A percentile compares a stretch with the other conserved stretches of the same genome.
Evolutionary conservation across 2,888 invertebrate genomes (phyloP).

Genomic region (Syritta pipiens): DNA sequence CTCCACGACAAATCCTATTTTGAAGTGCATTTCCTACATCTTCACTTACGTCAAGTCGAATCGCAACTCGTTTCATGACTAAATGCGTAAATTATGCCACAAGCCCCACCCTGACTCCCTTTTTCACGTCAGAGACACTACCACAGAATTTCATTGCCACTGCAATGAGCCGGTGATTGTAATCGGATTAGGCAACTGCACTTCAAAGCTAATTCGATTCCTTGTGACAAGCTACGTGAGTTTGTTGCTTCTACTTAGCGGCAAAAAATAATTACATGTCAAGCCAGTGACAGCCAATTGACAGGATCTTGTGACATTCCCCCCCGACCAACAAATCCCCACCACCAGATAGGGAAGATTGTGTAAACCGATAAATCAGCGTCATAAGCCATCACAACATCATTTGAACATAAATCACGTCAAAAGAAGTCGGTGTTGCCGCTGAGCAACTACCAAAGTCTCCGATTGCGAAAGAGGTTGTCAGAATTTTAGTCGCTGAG

Average conservation of each 20-base stretch:
- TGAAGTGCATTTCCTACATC: too few relatives aligned
- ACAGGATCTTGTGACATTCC: conserved; percentile 50
- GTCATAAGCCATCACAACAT: conserved; percentile 62
- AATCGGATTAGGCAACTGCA: conserved; percentile 66
- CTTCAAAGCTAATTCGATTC: conserved; percentile 59
- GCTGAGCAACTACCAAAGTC: too few relatives aligned
- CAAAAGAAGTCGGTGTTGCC: conserved; percentile 16
- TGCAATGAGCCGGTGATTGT: conserved; percentile 47
- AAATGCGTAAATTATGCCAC: conserved; percentile 5
- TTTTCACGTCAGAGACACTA: background rate
- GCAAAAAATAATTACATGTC: conserved; percentile 64
- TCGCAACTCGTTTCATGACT: too few relatives aligned
- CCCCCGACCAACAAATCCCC: background rate
- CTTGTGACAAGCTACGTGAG: conserved; percentile 62
- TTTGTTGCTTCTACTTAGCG: conserved; percentile 53
- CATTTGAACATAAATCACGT: conserved; percentile 59
- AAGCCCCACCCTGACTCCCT: background rate
- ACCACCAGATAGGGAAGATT: conserved; percentile 35
- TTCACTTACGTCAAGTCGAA: too few relatives aligned
- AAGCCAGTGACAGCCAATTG: conserved; percentile 53
- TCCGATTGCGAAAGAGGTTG: too few relatives aligned
- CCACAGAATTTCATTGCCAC: conserved; percentile 46
- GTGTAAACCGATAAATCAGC: conserved; percentile 49
- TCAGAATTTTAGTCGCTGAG: too few relatives aligned
- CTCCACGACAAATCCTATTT: too few relatives aligned